Base-by-base conservation (phyloP, 2,888 invertebrate genomes). In the Dicycla oo region DNA sequence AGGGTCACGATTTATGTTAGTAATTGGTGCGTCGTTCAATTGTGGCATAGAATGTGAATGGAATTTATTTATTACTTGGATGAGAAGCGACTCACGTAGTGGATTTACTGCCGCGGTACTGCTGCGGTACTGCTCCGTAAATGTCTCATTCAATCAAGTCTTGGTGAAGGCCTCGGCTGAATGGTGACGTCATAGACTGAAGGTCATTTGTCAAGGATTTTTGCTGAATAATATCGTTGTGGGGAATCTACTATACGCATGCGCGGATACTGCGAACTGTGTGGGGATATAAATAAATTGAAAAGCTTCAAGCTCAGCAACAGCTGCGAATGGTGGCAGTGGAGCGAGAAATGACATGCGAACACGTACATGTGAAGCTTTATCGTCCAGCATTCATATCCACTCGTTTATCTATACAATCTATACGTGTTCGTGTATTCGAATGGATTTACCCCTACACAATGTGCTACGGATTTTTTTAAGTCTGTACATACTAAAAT, bases 1-100 rank as follows among this genome's bases (percentile, higher is more conserved):
- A 69, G 82, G 83, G 81, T 83, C 85, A 83, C 84, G 73, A 87
- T 79, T 84, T 86, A 80, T 86, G 78, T 76, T 75, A 84, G 86
- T 88, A 86, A 89, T 89, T 89, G 88, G 84, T 78, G 75, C 64
- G 74, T 60, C 82, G 79, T 81, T 74, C 78, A 77, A 84, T 80
- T 81, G 79, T 80, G 73, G 72, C 74, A 69, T 74, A 69, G 75
- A 80, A 78, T 85, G 79, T 72, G 80, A 80, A 81, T 81, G 73
- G 76, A 84, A 86, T 86, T 83, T 82, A 86, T 87, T 85, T 86
- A 86, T 79, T 69, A 77, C 63, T 67, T 62, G 62, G 56, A 67
- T 60, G 60, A 53, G 60, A 76, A 58, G 64, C 73, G 53, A 20
- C 61, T 65, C 85, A 80, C 83, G 83, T 80, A 72, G 40, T 38